phyloP scores from a whole-genome alignment of 2,113 vertebrate species.

The Sinocyclocheilus anshuiensis region DNA sequence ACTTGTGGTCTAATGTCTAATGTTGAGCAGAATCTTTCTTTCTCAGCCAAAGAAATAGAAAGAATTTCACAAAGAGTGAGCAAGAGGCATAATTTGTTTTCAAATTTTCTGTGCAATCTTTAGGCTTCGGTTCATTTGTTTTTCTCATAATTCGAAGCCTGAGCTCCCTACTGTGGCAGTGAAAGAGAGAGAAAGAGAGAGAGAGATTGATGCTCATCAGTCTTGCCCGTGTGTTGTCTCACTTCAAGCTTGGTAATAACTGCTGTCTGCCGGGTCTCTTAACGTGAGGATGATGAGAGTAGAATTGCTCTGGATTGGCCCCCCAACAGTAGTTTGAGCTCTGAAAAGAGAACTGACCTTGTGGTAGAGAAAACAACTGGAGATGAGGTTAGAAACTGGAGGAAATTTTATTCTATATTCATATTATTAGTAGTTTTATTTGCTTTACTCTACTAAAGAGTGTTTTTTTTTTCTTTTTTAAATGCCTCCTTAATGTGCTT shows the following conservation, averaged over 20 bases:
- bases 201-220: slow-evolving; percentile 19
- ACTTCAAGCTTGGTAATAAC: slow-evolving; percentile 36
- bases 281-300: slow-evolving; percentile 25
- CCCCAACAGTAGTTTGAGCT: neutral
- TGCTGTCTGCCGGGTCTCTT: slow-evolving; percentile 4
- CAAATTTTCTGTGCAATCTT: neutral
- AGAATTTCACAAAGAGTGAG: neutral
- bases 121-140: neutral
- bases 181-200: neutral
- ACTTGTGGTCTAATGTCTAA: neutral
- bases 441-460: no score
- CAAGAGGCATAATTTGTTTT: neutral
- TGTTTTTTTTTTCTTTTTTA: no score
- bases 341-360: neutral
- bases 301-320: slow-evolving; percentile 26
- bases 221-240: slow-evolving; percentile 35
- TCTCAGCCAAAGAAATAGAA: slow-evolving; percentile 1
- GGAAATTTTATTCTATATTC: no score
- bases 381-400: neutral
- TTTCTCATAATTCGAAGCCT: neutral
- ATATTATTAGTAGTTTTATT: no score
- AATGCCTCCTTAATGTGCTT: no score
- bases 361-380: neutral
- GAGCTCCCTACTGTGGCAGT: neutral
- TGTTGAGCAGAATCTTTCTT: neutral